Base-by-base conservation (phyloP, 53 echinoderm and acorn worm genomes). In the Mesocentrotus franciscanus region DNA sequence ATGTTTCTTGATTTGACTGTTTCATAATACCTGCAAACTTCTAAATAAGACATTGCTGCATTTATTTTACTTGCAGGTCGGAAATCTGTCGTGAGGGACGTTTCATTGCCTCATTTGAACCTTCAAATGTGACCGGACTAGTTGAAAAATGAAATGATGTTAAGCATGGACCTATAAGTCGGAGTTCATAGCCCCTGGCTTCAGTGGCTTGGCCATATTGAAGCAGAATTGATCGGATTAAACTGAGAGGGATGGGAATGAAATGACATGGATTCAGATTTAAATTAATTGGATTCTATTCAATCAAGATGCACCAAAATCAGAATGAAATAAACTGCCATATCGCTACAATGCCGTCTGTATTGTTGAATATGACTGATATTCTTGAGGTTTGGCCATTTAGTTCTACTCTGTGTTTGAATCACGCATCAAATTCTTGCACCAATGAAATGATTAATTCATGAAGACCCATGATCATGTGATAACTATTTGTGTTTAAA, bases 171-270 rank as follows among this genome's bases (percentile, higher is more conserved):
- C 26, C 27, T 27, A 4, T 26, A 1, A 72, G 10, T 72, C 30
- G 9, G 72, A 72, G 72, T 72, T 72, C 27, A 30, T 72, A 8
- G 72, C 72, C 72, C 72, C 36, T 39, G 39, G 79, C 36, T 61
- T 61, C 4, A 16, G 12, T 16, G 72, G n/a, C n/a, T 26, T n/a
- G 57, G 56, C 56, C 4, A 85, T 56, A 85, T 57, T n/a, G 57
- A 57, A 85, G 22, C 24, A 85, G n/a, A 26, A 56, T n/a, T 9
- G 56, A 85, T 83, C 83, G 83, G 83, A 15, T 83, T 85, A 85
- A 85, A n/a, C 20, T 57, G 56, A 57, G 9, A 9, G 85, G 49
- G 57, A 57, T 85, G 1, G 57, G 10, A 85, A 56, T 56, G 55
- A 85, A 49, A 56, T 29, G 56, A 0, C 56, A 8, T 85, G 16